These are phyloP conservation scores for Amblyopsis hoosieri DNA, from an alignment of 2,797 vertebrate genomes.

Conservation along the genomic window DNA sequence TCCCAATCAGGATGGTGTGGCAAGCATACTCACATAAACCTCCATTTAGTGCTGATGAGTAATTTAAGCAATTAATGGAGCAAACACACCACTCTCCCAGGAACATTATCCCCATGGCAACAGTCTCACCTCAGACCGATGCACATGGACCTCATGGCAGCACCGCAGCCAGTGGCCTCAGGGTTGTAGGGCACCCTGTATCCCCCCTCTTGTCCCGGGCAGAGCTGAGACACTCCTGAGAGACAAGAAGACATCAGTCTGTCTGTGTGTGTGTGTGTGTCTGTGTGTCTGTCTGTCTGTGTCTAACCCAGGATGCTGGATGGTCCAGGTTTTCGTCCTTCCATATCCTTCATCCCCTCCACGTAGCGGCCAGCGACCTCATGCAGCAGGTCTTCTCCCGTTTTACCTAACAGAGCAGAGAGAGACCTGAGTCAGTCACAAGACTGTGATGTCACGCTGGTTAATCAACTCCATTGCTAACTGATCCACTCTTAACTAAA, in stretches of 20 bases:
- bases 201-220: slow-evolving; percentile 75
- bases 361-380: slow-evolving; percentile 78
- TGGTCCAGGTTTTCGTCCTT: slow-evolving; percentile 83
- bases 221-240: slow-evolving; percentile 81
- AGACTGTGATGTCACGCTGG: slow-evolving; percentile 21
- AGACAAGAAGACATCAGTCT: not conserved
- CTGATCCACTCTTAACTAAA: too few species aligned
- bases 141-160: slow-evolving; percentile 88
- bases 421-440: too few species aligned
- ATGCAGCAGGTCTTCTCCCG: slow-evolving; percentile 69
- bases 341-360: slow-evolving; percentile 86
- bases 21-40: too few species aligned
- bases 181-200: slow-evolving; percentile 82
- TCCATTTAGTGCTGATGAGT: too few species aligned
- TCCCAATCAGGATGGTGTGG: too few species aligned
- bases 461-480: too few species aligned
- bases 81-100: too few species aligned
- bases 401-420: slow-evolving; percentile 28
- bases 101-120: not conserved
- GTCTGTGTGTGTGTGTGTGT: not conserved
- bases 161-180: slow-evolving; percentile 81
- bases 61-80: too few species aligned
- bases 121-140: slow-evolving; percentile 81
- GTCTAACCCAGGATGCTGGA: slow-evolving; percentile 80
- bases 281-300: not conserved